These are phyloP conservation scores for Australoheros scitulus DNA, from an alignment of 2,113 vertebrate genomes.

Conservation along the genomic window DNA sequence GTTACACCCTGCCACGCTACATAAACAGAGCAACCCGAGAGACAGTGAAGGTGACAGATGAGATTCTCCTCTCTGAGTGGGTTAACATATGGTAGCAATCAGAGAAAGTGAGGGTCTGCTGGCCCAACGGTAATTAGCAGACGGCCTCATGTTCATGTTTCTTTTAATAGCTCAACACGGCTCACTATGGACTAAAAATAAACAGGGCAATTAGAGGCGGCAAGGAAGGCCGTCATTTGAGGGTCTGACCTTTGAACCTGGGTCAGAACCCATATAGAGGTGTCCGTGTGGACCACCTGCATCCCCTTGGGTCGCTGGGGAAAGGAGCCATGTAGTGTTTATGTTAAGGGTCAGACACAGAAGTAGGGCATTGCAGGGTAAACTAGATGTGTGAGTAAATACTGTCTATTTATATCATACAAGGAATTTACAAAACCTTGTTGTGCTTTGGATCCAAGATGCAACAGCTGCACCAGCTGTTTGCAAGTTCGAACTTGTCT, in stretches of 20 bases:
- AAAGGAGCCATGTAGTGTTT: conserved; percentile 72
- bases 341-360: conserved; percentile 74
- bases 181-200: conserved; percentile 85
- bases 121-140: conserved; percentile 85
- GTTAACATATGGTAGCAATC: conserved; percentile 82
- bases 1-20: conserved; percentile 24
- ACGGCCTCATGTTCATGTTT: conserved; percentile 83
- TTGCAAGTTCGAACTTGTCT: background rate
- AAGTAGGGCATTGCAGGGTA: conserved; percentile 52
- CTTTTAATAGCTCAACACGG: conserved; percentile 89
- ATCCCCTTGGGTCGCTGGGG: conserved; percentile 63
- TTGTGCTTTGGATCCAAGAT: conserved; percentile 6
- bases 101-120: conserved; percentile 77
- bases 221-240: conserved; percentile 79
- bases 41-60: conserved; percentile 75
- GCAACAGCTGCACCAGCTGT: conserved; percentile 7
- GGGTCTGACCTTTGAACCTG: conserved; percentile 77
- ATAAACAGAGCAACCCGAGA: conserved; percentile 45
- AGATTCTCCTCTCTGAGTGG: conserved; percentile 64
- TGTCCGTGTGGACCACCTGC: conserved; percentile 76
- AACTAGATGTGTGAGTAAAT: conserved; percentile 67
- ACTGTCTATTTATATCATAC: conserved; percentile 74
- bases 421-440: conserved; percentile 13
- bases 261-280: conserved; percentile 75
- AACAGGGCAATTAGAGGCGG: conserved; percentile 81